Evolutionary conservation across 2,797 vertebrate species (phyloP), one percentile per base, ranked within the genome.

Genomic region (Loriculus beryllinus): DNA sequence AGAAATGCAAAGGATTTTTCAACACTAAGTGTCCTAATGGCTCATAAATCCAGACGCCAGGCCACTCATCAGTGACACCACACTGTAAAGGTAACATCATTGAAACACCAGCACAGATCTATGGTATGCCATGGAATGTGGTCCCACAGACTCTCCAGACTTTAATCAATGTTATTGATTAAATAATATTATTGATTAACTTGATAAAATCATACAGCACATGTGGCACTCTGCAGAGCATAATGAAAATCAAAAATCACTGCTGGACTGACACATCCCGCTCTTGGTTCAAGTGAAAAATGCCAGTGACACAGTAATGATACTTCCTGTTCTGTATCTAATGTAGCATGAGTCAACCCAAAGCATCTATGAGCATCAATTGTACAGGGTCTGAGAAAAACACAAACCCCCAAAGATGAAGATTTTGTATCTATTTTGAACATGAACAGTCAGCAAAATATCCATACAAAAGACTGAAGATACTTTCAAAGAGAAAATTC

Each of bases 211-310:
- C 21, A 29, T 0, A 4, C 4, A 26, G 21, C 23, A 39, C 14
- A 20, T 2, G 14, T 23, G 25, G 48, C 20, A 92, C 17, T 12
- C 51, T 31, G 31, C 23, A 60, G 33, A 56, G 31, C 9, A 63
- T 0, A 2, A 3, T 0, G 0, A 62, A 81, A 71, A 78, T 17
- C 52, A 78, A 60, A 72, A 77, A 47, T 23, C 13, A 19, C 14
- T 75, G 21, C 57, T 26, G 33, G 40, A 68, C 20, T 33, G 29
- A 31, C 15, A 52, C 3, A 60, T 37, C 10, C 40, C 68, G 40
- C 26, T 64, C 39, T 39, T 18, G 19, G 29, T 71, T 47, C 29
- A 72, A 65, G 40, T 12, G 42, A 80, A 63, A 71, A 82, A 49
- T 4, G 18, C 26, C 21, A 18, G 45, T 43, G 28, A 42, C 15